Percentiles rank a stretch among this genome's conserved stretches.
Evolutionary conservation across 2,888 invertebrate species (phyloP).

Genomic region (Pimpla rufipes): DNA sequence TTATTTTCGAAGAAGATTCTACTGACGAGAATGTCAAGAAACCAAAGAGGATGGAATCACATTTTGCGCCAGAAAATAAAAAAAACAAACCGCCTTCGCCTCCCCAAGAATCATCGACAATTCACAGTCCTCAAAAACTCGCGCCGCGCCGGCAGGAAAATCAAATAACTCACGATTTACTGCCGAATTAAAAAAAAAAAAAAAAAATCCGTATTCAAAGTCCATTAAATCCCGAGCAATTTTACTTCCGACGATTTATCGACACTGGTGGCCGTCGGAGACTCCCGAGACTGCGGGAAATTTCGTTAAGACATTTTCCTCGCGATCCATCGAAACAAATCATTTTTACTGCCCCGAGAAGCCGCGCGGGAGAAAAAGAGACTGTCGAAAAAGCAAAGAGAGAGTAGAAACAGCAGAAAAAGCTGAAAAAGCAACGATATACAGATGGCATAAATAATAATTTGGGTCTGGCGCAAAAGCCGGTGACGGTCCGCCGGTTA

Average conservation of each 20-base stretch:
- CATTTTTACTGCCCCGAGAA: conserved; percentile 57
- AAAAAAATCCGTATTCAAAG: no score
- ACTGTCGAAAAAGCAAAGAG: conserved; percentile 5
- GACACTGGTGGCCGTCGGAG: background rate
- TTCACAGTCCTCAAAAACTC: no score
- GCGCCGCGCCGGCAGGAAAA: no score
- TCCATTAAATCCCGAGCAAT: background rate
- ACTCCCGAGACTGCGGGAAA: background rate
- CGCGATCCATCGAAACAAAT: conserved; percentile 56
- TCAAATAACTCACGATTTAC: no score
- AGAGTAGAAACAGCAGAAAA: background rate
- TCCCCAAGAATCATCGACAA: no score
- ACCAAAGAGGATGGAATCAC: no score
- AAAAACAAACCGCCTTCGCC: no score
- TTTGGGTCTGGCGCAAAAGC: conserved; percentile 68
- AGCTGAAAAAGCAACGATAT: background rate
- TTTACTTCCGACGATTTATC: background rate
- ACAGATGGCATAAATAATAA: conserved; percentile 64
- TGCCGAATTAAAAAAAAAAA: no score
- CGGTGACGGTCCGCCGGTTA: conserved; percentile 68
- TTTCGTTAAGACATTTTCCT: conserved; percentile 25
- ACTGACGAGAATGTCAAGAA: no score
- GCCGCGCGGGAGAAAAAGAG: background rate
- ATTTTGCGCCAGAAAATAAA: no score
- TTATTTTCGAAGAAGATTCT: no score